These are phyloP conservation scores for Brachionus rubens DNA, from an alignment of 1,140 invertebrate genomes.

Conservation along the genomic window DNA sequence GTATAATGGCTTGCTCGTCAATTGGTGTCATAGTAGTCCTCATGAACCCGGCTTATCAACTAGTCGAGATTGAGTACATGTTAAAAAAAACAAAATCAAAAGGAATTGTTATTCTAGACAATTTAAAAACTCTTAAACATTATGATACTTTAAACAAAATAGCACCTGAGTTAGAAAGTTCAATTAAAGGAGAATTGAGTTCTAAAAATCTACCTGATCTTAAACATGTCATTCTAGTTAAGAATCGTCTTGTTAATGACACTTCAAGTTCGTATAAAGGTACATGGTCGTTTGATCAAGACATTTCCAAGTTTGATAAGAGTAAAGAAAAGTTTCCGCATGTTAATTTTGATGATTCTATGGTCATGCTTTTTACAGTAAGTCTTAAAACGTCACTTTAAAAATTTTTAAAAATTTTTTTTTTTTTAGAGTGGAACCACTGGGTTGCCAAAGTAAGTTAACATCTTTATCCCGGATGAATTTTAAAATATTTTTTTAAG, in stretches of 20 bases:
- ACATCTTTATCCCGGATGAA: background rate
- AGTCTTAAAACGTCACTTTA: background rate
- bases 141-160: slow-evolving; percentile 28
- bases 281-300: slow-evolving; percentile 18
- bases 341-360: slow-evolving; percentile 34
- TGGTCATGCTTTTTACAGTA: slow-evolving; percentile 39
- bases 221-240: slow-evolving; percentile 41
- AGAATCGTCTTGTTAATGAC: background rate
- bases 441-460: slow-evolving; percentile 60
- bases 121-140: slow-evolving; percentile 33
- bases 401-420: background rate
- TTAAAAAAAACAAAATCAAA: slow-evolving; percentile 8
- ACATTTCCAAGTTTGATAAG: background rate
- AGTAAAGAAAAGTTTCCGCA: background rate
- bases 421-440: slow-evolving; percentile 62
- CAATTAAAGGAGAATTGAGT: slow-evolving; percentile 7
- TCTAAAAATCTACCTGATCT: slow-evolving; percentile 23
- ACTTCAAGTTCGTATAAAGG: background rate
- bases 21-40: slow-evolving; percentile 32
- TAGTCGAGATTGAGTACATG: slow-evolving; percentile 33
- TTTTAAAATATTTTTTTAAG: background rate
- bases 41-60: slow-evolving; percentile 42
- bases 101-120: slow-evolving; percentile 28
- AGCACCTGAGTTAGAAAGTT: background rate
- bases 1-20: slow-evolving; percentile 8